Evolutionary conservation across 2,888 invertebrate genomes (phyloP).

Genomic region (Eupeodes luniger): DNA sequence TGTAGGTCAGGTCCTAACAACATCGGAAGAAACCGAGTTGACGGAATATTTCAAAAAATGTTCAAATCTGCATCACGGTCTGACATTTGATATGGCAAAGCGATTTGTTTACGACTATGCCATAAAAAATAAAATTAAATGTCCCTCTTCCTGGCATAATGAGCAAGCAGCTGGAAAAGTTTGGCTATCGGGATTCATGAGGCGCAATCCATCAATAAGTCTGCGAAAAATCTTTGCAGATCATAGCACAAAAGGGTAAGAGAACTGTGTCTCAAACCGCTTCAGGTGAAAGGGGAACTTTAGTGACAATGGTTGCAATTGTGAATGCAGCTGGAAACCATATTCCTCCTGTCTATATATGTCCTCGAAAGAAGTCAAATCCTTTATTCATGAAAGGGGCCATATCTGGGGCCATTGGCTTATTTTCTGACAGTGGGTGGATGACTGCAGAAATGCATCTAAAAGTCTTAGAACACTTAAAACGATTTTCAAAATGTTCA

Average conservation of each 20-base stretch:
- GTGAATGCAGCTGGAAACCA: not conserved
- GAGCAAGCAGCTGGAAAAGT: constrained; percentile 33
- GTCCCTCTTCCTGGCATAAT: constrained; percentile 16
- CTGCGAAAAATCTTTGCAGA: constrained; percentile 13
- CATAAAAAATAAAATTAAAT: constrained; percentile 18
- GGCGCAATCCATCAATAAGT: constrained; percentile 39
- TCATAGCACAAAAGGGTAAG: constrained; percentile 1
- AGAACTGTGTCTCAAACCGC: not conserved
- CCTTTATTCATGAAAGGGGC: not conserved
- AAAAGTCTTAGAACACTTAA: no score
- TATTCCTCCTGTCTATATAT: not conserved
- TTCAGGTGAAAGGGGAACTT: not conserved
- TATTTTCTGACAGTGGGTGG: not conserved
- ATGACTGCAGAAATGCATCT: not conserved
- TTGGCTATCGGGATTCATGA: constrained; percentile 23
- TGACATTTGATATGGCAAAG: constrained; percentile 5
- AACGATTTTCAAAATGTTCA: not conserved
- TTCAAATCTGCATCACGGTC: constrained; percentile 3
- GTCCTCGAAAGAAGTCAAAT: not conserved
- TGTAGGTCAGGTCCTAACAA: not conserved
- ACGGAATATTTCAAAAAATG: constrained; percentile 9
- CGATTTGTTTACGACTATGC: constrained; percentile 35
- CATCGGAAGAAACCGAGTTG: not conserved
- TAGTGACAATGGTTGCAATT: constrained; percentile 4
- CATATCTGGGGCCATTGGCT: not conserved